phyloP scores from a whole-genome alignment of 2,888 invertebrate genomes.

The Nymphalis c-album region DNA sequence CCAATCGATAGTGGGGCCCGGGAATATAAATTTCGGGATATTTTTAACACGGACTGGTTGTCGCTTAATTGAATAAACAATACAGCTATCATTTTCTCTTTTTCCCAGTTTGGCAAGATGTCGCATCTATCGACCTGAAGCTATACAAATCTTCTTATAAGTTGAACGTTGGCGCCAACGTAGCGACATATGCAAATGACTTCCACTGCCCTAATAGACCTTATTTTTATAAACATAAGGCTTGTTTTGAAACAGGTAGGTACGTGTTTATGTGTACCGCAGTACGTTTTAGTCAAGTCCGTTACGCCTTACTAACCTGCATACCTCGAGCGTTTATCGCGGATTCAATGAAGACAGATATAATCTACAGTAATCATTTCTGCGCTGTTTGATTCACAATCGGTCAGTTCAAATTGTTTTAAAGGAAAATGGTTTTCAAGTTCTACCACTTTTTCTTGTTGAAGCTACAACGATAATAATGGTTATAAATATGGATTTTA shows the following conservation, averaged over 20 bases:
- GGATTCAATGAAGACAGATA: conserved; percentile 10
- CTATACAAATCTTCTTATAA: conserved; percentile 21
- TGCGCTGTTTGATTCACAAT: neutral
- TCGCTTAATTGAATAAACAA: neutral
- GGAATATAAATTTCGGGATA: no score
- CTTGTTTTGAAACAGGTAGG: neutral
- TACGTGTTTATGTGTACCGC: conserved; percentile 1
- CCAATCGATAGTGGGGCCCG: conserved; percentile 25
- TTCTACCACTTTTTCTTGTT: no score
- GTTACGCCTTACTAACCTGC: conserved; percentile 32
- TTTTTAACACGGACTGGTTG: neutral
- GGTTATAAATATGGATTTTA: no score
- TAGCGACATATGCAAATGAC: conserved; percentile 22
- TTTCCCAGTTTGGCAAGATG: neutral
- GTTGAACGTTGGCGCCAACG: conserved; percentile 24
- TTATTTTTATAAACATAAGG: conserved; percentile 2
- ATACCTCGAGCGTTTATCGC: conserved; percentile 25
- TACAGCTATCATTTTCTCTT: conserved; percentile 1
- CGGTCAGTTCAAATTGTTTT: neutral
- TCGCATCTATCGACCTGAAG: neutral
- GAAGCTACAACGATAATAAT: no score
- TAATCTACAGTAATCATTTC: conserved; percentile 1
- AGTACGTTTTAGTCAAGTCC: conserved; percentile 8
- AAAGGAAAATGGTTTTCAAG: no score
- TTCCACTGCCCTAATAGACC: neutral